Evolutionary conservation across 2,797 vertebrate genomes (phyloP).

Genomic region (Malurus splendens): DNA sequence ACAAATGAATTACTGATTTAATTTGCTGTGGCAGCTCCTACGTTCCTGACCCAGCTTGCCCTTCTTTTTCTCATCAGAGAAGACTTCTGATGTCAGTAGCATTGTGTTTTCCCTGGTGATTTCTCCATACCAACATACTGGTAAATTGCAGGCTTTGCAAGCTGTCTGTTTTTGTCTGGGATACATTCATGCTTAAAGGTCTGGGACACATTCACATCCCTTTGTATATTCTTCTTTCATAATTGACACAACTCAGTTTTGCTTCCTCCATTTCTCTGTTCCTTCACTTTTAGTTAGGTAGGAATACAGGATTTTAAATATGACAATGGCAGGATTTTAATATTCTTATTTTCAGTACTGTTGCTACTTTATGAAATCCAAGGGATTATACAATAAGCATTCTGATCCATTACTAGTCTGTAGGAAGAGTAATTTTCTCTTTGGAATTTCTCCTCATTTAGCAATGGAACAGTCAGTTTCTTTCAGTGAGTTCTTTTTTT

Average conservation of each 20-base stretch:
- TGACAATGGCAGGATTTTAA: background rate
- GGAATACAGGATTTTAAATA: background rate
- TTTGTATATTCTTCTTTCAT: background rate
- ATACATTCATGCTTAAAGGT: background rate
- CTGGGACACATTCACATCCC: background rate
- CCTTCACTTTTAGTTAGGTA: background rate
- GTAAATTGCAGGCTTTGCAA: background rate
- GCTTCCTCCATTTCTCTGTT: background rate
- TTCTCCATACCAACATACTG: background rate
- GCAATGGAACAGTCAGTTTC: background rate
- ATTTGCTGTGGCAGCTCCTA: background rate
- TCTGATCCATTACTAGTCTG: background rate
- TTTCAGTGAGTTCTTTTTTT: background rate
- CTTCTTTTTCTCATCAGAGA: background rate
- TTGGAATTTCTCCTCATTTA: background rate
- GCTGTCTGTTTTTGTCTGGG: background rate
- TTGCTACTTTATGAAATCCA: background rate
- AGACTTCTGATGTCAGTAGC: background rate
- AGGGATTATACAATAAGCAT: background rate
- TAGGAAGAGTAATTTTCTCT: background rate
- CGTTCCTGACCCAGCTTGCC: background rate
- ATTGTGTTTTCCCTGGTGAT: background rate
- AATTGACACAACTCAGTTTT: background rate
- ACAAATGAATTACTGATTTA: slow-evolving; percentile 6
- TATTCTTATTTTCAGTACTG: background rate